Base-by-base conservation (phyloP, 2,888 invertebrate genomes). In the Doris montereyensis region DNA sequence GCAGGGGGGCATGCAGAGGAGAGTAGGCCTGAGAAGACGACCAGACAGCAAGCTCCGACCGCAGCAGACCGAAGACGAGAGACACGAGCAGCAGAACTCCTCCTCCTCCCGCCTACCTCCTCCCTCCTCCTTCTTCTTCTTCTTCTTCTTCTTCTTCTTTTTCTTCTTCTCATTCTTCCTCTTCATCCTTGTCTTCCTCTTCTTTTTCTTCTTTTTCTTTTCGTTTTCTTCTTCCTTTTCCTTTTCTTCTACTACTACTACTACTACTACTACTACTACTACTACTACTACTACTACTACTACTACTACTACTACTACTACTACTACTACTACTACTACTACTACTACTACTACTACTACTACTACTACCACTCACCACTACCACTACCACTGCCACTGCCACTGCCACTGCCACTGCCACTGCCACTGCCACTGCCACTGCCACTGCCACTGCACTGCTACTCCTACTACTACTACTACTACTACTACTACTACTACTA, bases 261-360 rank as follows among this genome's bases (percentile, higher is more conserved):
- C 35, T 41, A 13, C 76, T 67, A 5, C 57, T 57, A 4, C 58
- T 70, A 21, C 34, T 34, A 10, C 57, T 57, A 13, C 77, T 70
- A n/a, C 62, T 62, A n/a, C 77, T 70, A n/a, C 62, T 52, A 17
- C 58, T 70, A 24, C 68, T 52, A 26, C 77, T 77, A 28, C 52
- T 70, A 32, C 70, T 70, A 32, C 70, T 72, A 72, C 72, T 72
- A 72, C 72, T 72, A 41, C 73, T 57, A 72, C 72, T 41, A 72
- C 72, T 41, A 72, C n/a, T 41, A 72, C 72, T 72, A 72, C 72
- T 72, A 72, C 72, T 72, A 72, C 72, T 72, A 72, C 72, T 72
- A 41, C 72, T 72, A 28, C 24, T 13, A 41, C 72, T 41, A 72
- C 72, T 41, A 41, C 72, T 72, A 72, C 52, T 72, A 72, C 52